Evolutionary conservation across 2,113 vertebrate genomes (phyloP).

Genomic region (Hyperopisus bebe): DNA sequence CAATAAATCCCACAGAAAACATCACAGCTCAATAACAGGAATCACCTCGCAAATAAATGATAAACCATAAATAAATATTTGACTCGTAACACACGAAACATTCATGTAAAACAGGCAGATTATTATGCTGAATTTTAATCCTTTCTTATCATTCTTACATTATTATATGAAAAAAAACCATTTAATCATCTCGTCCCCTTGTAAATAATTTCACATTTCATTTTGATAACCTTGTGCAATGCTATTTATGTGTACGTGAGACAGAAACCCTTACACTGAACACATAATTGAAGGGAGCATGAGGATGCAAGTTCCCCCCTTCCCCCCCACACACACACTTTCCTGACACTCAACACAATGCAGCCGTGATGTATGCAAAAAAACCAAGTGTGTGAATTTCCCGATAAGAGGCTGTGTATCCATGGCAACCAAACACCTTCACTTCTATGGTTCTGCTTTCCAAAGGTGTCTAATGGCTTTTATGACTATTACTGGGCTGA

Average conservation of each 20-base stretch:
- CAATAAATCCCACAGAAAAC: neutral
- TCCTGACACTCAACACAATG: neutral
- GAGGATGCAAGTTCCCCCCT: neutral
- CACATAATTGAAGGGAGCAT: neutral
- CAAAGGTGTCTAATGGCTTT: conserved; percentile 19
- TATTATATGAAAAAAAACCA: neutral
- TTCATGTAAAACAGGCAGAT: neutral
- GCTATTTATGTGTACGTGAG: neutral
- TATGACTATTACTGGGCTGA: neutral
- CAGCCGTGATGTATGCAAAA: neutral
- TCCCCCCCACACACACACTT: neutral
- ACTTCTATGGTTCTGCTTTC: neutral
- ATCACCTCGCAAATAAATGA: neutral
- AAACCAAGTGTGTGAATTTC: conserved; percentile 8
- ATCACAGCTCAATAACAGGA: neutral
- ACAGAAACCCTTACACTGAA: neutral
- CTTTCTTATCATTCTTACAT: neutral
- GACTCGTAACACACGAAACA: neutral
- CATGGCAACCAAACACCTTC: conserved; percentile 27
- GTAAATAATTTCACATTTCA: neutral
- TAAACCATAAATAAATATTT: neutral
- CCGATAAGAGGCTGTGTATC: conserved; percentile 23
- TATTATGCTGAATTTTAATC: neutral
- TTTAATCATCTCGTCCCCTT: neutral
- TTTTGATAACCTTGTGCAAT: neutral